Percentiles rank a stretch among this genome's conserved stretches.
These are phyloP conservation scores for Drosophila tropicalis DNA, from an alignment of 1,140 invertebrate species.

Conservation along the genomic window DNA sequence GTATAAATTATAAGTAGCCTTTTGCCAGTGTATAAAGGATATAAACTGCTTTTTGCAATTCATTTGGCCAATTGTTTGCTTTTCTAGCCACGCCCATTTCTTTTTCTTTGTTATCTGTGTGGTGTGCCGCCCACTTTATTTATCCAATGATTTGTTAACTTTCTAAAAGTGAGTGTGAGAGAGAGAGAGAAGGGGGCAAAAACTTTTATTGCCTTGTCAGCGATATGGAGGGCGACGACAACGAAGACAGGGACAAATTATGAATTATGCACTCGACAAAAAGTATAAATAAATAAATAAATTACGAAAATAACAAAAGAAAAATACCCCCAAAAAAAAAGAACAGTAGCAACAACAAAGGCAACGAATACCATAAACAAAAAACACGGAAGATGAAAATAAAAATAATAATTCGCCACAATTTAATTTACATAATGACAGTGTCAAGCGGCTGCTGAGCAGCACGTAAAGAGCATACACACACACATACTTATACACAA, in stretches of 20 bases:
- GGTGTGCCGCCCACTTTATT: constrained; percentile 24
- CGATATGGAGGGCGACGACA: constrained; percentile 38
- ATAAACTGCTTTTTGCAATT: not conserved
- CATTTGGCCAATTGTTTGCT: not conserved
- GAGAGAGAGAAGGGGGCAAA: constrained; percentile 12
- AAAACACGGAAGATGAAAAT: constrained; percentile 44
- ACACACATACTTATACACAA: not conserved
- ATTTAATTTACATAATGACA: constrained; percentile 82
- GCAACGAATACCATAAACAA: not conserved
- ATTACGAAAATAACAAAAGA: constrained; percentile 57
- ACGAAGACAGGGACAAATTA: constrained; percentile 59
- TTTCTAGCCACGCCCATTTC: constrained; percentile 16
- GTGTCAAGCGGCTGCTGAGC: constrained; percentile 61
- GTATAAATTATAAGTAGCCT: too few relatives aligned
- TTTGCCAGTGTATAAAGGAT: too few relatives aligned
- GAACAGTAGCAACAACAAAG: constrained; percentile 6
- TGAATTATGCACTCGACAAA: constrained; percentile 72
- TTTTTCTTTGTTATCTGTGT: not conserved
- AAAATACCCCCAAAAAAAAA: constrained; percentile 15
- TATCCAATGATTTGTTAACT: constrained; percentile 70
- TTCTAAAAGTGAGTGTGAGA: constrained; percentile 14
- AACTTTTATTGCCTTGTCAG: constrained; percentile 74
- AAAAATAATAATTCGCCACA: constrained; percentile 79
- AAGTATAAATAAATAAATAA: constrained; percentile 70
- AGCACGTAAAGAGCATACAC: constrained; percentile 12